Base-by-base conservation (phyloP, 2,888 invertebrate species). In the Thysanoteuthis rhombus region DNA sequence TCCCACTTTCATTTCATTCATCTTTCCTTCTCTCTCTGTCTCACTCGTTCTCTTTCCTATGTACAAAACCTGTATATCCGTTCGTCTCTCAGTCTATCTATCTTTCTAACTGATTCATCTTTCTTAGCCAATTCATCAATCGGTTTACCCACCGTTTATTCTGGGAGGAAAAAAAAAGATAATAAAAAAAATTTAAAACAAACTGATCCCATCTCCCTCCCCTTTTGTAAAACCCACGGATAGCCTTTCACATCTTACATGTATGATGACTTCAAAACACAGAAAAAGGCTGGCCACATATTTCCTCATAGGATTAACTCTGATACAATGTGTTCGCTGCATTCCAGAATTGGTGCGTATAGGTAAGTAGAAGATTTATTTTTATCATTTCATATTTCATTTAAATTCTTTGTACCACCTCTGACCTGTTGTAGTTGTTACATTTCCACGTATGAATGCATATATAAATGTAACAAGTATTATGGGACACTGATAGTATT, bases 251-350 rank as follows among this genome's bases (percentile, higher is more conserved):
- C 92, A 45, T 42, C 45, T 92, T 39, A 92, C 42, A 92, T 92
- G 45, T 93, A 94, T 93, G 47, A 95, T 95, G 95, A 95, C 95
- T 93, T 94, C 94, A 93, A 94, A 94, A 38, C 95, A 95, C 92
- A 93, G 95, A 94, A 94, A 94, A 92, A 94, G 95, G 38, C 92
- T 94, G 94, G 94, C 94, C 42, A 94, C 95, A 40, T 94, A 94
- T 93, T 94, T 94, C 93, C 94, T 95, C 19, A 94, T 95, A 90
- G 94, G 94, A 42, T 94, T 95, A 93, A 93, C 94, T 22, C 39
- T 95, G 38, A 94, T 95, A 25, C 95, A 95, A 93, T 94, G 94
- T 92, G 94, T 94, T 38, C 94, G 94, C 42, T 94, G 94, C 90
- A 93, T 95, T 92, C 94, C 95, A 45, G 94, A 95, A 89, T 93